These are phyloP conservation scores for Morone saxatilis DNA, from an alignment of 2,113 vertebrate genomes.

Conservation along the genomic window DNA sequence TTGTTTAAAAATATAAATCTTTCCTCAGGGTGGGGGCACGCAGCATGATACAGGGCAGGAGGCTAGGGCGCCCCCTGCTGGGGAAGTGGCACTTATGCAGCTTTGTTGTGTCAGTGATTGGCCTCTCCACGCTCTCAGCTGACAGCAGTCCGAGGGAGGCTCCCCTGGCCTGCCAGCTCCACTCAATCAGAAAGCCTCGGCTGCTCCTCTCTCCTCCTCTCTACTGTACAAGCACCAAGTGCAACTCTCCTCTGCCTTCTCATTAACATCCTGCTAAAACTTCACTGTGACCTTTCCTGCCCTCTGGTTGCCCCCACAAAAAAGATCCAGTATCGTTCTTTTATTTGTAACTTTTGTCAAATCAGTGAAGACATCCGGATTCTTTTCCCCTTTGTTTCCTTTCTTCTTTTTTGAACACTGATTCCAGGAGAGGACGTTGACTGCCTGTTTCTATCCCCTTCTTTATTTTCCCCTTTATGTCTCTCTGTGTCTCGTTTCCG, in stretches of 20 bases:
- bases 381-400: background rate
- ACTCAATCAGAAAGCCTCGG: slow-evolving; percentile 82
- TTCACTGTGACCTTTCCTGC: slow-evolving; percentile 40
- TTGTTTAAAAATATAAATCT: slow-evolving; percentile 82
- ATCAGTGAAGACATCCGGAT: background rate
- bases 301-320: slow-evolving; percentile 1
- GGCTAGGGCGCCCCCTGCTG: slow-evolving; percentile 87
- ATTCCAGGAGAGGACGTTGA: slow-evolving; percentile 22
- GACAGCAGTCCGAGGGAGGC: slow-evolving; percentile 87
- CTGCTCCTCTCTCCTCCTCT: slow-evolving; percentile 61
- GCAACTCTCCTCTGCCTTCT: slow-evolving; percentile 50
- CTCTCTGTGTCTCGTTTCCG: background rate
- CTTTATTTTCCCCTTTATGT: slow-evolving; percentile 40
- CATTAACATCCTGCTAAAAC: slow-evolving; percentile 42
- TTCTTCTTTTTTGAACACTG: slow-evolving; percentile 5
- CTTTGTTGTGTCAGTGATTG: slow-evolving; percentile 85
- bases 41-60: slow-evolving; percentile 75
- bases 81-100: slow-evolving; percentile 79
- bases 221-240: slow-evolving; percentile 45
- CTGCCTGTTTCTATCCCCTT: slow-evolving; percentile 11
- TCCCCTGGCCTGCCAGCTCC: slow-evolving; percentile 86
- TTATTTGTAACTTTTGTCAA: background rate
- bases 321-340: slow-evolving; percentile 1
- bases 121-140: slow-evolving; percentile 76
- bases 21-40: slow-evolving; percentile 66